These are phyloP conservation scores for Pseudomugil tenellus DNA, from an alignment of 2,797 vertebrate genomes.

Conservation along the genomic window DNA sequence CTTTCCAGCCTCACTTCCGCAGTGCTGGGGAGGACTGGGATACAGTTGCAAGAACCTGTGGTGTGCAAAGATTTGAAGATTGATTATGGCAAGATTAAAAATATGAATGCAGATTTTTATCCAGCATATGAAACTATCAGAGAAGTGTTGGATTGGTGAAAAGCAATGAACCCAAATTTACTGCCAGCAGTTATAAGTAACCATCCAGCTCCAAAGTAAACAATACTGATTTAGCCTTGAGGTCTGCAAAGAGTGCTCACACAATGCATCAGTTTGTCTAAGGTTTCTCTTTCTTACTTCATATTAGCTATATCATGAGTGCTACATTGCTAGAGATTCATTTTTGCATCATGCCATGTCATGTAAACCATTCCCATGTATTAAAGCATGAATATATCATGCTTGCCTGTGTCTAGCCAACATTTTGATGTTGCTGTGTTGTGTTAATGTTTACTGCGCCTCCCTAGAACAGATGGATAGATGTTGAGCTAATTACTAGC, in stretches of 20 bases:
- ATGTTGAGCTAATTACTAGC: slow-evolving; percentile 80
- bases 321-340: not conserved
- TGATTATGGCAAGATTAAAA: not conserved
- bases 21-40: slow-evolving; percentile 50
- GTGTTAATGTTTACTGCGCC: slow-evolving; percentile 76
- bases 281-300: not conserved
- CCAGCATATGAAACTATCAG: not conserved
- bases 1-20: slow-evolving; percentile 64
- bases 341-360: slow-evolving; percentile 6
- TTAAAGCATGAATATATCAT: slow-evolving; percentile 36
- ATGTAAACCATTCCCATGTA: slow-evolving; percentile 29
- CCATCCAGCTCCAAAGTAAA: not conserved
- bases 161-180: not conserved
- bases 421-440: slow-evolving; percentile 72
- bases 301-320: not conserved
- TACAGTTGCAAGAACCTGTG: slow-evolving; percentile 57
- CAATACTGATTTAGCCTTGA: not conserved
- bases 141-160: not conserved
- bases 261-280: not conserved
- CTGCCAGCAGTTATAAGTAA: not conserved
- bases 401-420: slow-evolving; percentile 61
- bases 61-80: slow-evolving; percentile 23
- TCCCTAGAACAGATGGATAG: slow-evolving; percentile 81
- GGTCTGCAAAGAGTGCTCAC: not conserved
- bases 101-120: not conserved